Evolutionary conservation across 2,113 vertebrate species (phyloP).

Genomic region (Hydrochoerus hydrochaeris): DNA sequence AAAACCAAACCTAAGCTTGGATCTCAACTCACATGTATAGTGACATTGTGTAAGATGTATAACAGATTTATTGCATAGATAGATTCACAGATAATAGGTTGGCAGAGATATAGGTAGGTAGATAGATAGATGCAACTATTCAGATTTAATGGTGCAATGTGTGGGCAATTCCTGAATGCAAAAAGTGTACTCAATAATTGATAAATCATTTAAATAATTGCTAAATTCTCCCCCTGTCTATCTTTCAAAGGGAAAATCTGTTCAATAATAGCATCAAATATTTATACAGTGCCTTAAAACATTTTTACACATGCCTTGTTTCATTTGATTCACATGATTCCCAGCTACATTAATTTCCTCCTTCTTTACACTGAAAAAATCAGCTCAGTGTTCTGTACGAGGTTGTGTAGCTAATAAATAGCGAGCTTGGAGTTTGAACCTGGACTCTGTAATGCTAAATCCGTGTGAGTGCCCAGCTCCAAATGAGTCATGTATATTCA

Average conservation of each 20-base stretch:
- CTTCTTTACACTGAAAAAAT: conserved; percentile 42
- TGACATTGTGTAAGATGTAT: not conserved
- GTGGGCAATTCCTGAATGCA: not conserved
- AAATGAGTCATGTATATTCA: conserved; percentile 61
- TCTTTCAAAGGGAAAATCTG: conserved; percentile 22
- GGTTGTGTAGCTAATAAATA: conserved; percentile 54
- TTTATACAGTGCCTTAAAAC: conserved; percentile 48
- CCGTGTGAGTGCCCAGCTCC: not conserved
- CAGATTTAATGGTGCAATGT: not conserved
- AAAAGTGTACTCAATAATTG: conserved; percentile 14
- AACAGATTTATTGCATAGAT: not conserved
- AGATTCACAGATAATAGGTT: not conserved
- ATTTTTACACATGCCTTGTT: conserved; percentile 59
- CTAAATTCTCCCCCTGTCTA: not conserved
- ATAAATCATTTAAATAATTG: conserved; percentile 12
- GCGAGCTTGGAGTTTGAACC: conserved; percentile 45
- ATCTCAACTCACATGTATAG: not conserved
- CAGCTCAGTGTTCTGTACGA: conserved; percentile 43
- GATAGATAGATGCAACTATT: not conserved
- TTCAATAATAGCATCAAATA: conserved; percentile 66
- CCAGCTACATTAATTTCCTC: conserved; percentile 51
- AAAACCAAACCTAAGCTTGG: not conserved
- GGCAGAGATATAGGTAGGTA: not conserved
- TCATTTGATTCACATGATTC: conserved; percentile 48
- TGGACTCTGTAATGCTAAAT: not conserved